Conservation (phyloP, 35 echinoderm and acorn worm genomes). For the Diadema setosum region DNA sequence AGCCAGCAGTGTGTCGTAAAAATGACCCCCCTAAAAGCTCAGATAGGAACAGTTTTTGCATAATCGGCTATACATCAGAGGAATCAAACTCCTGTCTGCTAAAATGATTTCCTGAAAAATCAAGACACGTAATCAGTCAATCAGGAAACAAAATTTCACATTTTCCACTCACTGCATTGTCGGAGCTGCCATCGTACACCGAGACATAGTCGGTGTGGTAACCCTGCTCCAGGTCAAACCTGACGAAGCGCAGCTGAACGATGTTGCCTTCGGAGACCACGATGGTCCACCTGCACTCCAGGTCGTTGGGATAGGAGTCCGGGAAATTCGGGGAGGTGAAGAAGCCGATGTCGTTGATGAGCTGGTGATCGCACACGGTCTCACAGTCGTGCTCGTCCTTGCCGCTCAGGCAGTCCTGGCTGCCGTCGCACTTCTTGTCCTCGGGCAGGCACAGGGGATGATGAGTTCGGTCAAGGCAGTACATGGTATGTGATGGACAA, state of each 20-base stretch:
- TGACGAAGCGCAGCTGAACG: conserved; percentile 61
- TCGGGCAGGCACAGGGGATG: conserved; percentile 9
- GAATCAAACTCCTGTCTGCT: too few species aligned
- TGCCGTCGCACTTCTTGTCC: conserved; percentile 67
- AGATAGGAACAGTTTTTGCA: too few species aligned
- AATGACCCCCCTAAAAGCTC: too few species aligned
- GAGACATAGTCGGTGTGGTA: conserved; percentile 60
- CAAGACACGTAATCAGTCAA: too few species aligned
- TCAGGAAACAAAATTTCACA: too few species aligned
- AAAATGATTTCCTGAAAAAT: too few species aligned
- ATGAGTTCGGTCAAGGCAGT: neutral
- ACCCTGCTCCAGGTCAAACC: conserved; percentile 60
- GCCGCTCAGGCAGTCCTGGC: conserved; percentile 41
- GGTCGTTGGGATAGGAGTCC: conserved; percentile 31
- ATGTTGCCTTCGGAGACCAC: conserved; percentile 19
- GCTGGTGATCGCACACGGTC: conserved; percentile 17
- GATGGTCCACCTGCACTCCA: conserved; percentile 72
- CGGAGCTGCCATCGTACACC: conserved; percentile 42
- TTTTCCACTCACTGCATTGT: neutral
- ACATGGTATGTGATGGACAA: neutral
- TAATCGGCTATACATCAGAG: too few species aligned
- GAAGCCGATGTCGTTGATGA: neutral
- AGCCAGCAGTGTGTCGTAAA: too few species aligned
- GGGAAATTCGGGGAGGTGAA: conserved; percentile 84
- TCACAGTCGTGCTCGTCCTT: conserved; percentile 48